Conservation (phyloP, 92 coral and sea anemone species). For the Epizoanthus fatuus region DNA sequence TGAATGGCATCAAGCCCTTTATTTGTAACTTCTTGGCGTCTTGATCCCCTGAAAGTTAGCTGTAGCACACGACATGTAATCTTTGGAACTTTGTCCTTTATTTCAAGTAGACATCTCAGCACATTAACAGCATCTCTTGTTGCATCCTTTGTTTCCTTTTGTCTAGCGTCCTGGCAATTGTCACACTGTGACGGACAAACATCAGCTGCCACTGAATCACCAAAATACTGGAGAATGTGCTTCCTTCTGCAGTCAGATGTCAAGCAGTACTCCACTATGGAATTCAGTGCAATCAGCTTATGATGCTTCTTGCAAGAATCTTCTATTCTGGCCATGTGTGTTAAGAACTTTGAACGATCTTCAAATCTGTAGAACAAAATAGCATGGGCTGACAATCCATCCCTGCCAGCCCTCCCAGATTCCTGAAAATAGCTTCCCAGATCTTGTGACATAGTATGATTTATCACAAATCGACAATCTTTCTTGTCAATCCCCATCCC, state of each 20-base stretch:
- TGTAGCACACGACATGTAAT: too few relatives aligned
- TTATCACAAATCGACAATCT: neutral
- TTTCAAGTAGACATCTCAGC: too few relatives aligned
- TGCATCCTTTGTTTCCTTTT: too few relatives aligned
- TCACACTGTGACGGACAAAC: too few relatives aligned
- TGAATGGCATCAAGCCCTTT: too few relatives aligned
- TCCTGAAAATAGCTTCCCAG: slow-evolving; percentile 1
- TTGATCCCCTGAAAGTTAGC: too few relatives aligned
- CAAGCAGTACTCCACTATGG: neutral
- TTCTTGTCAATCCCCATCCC: slow-evolving; percentile 11
- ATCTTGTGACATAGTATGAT: neutral
- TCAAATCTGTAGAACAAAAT: too few relatives aligned
- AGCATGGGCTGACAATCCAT: too few relatives aligned
- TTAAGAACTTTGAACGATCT: neutral
- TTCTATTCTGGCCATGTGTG: neutral
- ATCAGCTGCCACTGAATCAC: neutral
- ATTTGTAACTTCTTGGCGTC: too few relatives aligned
- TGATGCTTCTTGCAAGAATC: neutral
- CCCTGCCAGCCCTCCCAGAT: slow-evolving; percentile 5
- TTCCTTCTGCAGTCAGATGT: neutral
- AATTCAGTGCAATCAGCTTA: neutral
- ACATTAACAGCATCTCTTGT: too few relatives aligned
- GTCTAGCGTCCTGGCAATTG: too few relatives aligned
- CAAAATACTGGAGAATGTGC: neutral
- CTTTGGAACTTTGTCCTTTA: too few relatives aligned